Percentiles rank a stretch among this genome's conserved stretches.
Evolutionary conservation across 2,888 invertebrate species (phyloP).

Genomic region (Drosophila limbata): DNA sequence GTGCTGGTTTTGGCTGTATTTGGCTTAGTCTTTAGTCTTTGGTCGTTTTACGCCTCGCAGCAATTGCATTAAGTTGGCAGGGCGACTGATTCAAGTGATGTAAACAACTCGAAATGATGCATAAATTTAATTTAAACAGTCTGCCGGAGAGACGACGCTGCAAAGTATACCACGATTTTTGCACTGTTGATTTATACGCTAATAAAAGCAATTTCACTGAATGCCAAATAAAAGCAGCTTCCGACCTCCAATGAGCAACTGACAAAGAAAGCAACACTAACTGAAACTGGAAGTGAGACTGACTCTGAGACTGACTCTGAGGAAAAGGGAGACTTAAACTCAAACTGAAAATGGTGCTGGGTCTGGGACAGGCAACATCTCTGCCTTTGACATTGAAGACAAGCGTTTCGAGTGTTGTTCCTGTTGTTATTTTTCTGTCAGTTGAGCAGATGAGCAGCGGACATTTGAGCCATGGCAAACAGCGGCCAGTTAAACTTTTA

Average conservation of each 20-base stretch:
- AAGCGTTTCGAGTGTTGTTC: constrained; percentile 57
- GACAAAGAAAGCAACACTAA: constrained; percentile 10
- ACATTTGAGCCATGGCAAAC: constrained; percentile 28
- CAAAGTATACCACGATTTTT: constrained; percentile 75
- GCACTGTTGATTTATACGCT: constrained; percentile 79
- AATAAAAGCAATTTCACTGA: constrained; percentile 78
- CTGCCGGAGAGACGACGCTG: constrained; percentile 26
- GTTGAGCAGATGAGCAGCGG: constrained; percentile 44
- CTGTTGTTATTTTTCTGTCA: constrained; percentile 39
- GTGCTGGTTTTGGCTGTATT: constrained; percentile 1
- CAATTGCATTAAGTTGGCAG: constrained; percentile 53
- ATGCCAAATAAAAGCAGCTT: constrained; percentile 69
- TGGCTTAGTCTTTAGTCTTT: neutral
- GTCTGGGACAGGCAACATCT: constrained; percentile 27
- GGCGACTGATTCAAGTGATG: constrained; percentile 40
- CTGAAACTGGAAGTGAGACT: neutral
- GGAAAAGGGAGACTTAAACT: neutral
- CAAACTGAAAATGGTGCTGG: constrained; percentile 5
- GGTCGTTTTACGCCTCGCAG: constrained; percentile 21
- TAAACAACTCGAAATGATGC: constrained; percentile 77
- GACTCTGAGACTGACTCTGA: neutral
- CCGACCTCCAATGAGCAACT: constrained; percentile 15
- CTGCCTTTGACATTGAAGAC: constrained; percentile 77
- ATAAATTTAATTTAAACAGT: constrained; percentile 78
- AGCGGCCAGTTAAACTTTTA: constrained; percentile 67